These are phyloP conservation scores for Drosophila nigromelanica DNA, from an alignment of 1,140 invertebrate genomes.

Conservation along the genomic window DNA sequence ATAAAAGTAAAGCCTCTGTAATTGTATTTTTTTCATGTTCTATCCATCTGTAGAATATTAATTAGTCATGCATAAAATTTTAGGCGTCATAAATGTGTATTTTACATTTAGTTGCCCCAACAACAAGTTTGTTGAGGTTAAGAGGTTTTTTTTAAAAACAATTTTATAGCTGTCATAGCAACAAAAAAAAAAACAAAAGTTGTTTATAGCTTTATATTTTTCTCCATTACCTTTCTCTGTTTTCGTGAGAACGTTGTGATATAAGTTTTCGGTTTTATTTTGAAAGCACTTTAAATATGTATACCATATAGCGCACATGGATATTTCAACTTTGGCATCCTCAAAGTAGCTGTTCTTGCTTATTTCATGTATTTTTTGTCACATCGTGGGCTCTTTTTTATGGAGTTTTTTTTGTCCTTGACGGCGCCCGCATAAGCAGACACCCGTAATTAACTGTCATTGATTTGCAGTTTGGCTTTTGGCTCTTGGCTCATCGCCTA, in stretches of 20 bases:
- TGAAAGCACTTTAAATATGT: too few species aligned
- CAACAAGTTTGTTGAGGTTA: constrained; percentile 2
- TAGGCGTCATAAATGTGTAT: constrained; percentile 1
- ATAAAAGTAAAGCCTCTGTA: not conserved
- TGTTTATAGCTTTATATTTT: not conserved
- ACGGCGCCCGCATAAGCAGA: constrained; percentile 33
- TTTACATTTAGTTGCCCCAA: constrained; percentile 12
- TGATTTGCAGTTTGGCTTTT: constrained; percentile 28
- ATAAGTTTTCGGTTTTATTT: not conserved
- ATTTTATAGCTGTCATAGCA: constrained; percentile 30
- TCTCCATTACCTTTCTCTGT: not conserved
- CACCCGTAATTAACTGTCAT: constrained; percentile 55
- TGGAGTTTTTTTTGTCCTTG: constrained; percentile 36
- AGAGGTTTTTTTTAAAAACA: not conserved
- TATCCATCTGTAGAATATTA: too few species aligned
- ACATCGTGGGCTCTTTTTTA: not conserved
- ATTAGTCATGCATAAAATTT: not conserved
- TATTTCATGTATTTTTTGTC: constrained; percentile 1
- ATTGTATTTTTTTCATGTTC: too few species aligned
- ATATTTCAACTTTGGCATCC: too few species aligned
- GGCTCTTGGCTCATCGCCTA: constrained; percentile 59
- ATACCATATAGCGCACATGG: too few species aligned
- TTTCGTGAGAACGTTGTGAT: constrained; percentile 3
- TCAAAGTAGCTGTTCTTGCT: too few species aligned
- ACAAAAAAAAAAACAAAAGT: constrained; percentile 5